phyloP scores from a whole-genome alignment of 2,888 invertebrate species.

The Xylota segnis region DNA sequence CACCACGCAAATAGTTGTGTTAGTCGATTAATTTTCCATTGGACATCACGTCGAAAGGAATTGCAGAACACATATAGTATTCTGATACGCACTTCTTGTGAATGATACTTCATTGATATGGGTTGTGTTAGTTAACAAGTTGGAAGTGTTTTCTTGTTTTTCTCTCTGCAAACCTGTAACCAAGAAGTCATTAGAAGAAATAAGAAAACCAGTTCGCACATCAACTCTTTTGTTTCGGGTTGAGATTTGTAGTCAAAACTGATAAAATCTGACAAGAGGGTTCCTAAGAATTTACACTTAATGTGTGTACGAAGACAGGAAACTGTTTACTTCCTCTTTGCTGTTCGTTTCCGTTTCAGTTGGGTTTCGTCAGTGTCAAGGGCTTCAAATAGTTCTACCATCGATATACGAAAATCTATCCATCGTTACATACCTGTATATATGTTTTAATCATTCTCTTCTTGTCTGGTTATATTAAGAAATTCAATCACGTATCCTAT shows the following conservation, averaged over 20 bases:
- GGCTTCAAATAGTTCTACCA: slow-evolving; percentile 6
- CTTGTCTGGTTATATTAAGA: slow-evolving; percentile 12
- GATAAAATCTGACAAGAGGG: slow-evolving; percentile 12
- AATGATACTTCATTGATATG: slow-evolving; percentile 14
- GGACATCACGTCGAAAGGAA: background rate
- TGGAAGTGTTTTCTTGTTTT: background rate
- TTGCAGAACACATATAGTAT: slow-evolving; percentile 3
- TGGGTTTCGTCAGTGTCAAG: slow-evolving; percentile 3
- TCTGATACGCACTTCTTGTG: background rate
- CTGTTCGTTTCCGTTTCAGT: slow-evolving; percentile 12
- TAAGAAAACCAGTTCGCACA: slow-evolving; percentile 41
- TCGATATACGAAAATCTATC: background rate
- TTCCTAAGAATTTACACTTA: background rate
- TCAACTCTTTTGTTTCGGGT: slow-evolving; percentile 47
- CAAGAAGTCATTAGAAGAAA: slow-evolving; percentile 31
- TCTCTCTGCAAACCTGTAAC: background rate
- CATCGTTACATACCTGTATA: background rate
- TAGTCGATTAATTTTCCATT: slow-evolving; percentile 30
- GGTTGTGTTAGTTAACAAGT: background rate
- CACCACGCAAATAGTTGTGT: slow-evolving; percentile 38
- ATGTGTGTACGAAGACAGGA: slow-evolving; percentile 35
- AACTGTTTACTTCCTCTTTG: slow-evolving; percentile 40
- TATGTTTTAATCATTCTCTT: slow-evolving; percentile 1
- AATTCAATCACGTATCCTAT: slow-evolving; percentile 62
- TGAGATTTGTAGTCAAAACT: background rate